Conservation (phyloP, 2,888 invertebrate species). For the Aphrophora alni region DNA sequence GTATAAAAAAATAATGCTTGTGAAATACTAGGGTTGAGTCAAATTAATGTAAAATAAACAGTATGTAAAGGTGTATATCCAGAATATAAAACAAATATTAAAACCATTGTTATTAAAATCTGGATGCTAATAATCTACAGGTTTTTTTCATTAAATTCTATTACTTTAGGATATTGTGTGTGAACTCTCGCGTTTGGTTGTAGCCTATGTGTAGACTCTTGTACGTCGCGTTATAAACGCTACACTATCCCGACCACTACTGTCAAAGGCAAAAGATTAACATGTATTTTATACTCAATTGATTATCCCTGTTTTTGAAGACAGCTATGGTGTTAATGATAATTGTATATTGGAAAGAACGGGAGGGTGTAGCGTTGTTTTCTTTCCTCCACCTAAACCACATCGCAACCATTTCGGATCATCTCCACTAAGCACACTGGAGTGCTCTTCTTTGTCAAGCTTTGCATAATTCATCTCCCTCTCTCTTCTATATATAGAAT, state of each 20-base stretch:
- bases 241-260: neutral
- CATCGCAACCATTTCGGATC: slow-evolving; percentile 23
- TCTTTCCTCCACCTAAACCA: slow-evolving; percentile 17
- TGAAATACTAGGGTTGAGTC: too few relatives aligned
- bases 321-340: neutral
- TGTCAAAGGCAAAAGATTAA: neutral
- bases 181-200: too few relatives aligned
- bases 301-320: neutral
- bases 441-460: slow-evolving; percentile 37
- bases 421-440: slow-evolving; percentile 17
- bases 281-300: neutral
- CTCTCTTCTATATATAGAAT: slow-evolving; percentile 16
- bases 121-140: too few relatives aligned
- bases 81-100: too few relatives aligned
- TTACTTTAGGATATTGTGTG: too few relatives aligned
- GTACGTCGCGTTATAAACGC: neutral
- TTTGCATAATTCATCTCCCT: slow-evolving; percentile 34
- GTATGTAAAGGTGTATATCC: too few relatives aligned
- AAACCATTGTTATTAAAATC: too few relatives aligned
- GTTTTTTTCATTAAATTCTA: too few relatives aligned
- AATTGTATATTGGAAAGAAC: slow-evolving; percentile 11
- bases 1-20: too few relatives aligned
- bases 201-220: neutral
- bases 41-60: too few relatives aligned
- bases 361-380: slow-evolving; percentile 16